Percentiles rank a stretch among this genome's conserved stretches.
These are phyloP conservation scores for Anableps anableps DNA, from an alignment of 2,797 vertebrate species.

Conservation along the genomic window DNA sequence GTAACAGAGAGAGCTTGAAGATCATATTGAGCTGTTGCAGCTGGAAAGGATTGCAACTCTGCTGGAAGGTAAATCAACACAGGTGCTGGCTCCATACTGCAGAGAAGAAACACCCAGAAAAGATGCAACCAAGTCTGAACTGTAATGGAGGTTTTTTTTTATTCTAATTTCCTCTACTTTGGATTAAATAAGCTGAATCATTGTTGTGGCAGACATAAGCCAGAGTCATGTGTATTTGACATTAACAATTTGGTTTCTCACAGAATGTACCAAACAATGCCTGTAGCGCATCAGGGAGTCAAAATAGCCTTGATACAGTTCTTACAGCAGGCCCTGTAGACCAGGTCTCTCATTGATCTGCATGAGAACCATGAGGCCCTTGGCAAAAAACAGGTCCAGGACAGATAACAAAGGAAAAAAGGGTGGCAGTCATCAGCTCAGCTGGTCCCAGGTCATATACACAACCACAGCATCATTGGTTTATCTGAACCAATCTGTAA, in stretches of 20 bases:
- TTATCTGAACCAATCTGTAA: not conserved
- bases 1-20: no score
- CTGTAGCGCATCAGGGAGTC: not conserved
- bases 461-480: not conserved
- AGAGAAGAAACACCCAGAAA: no score
- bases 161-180: not conserved
- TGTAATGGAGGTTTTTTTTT: not conserved
- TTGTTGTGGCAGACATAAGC: not conserved
- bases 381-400: no score
- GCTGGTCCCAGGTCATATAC: not conserved
- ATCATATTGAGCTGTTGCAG: no score
- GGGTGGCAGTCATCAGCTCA: not conserved
- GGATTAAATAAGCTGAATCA: not conserved
- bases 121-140: no score
- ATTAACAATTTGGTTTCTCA: not conserved
- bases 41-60: no score
- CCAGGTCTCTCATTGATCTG: not conserved
- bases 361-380: not conserved
- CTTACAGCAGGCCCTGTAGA: not conserved
- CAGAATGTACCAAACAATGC: not conserved
- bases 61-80: no score
- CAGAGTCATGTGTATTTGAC: not conserved
- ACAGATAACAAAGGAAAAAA: not conserved
- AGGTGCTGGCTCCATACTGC: no score
- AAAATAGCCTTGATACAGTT: not conserved